Conservation (phyloP, 2,113 vertebrate species). For the Leptodactylus fuscus region DNA sequence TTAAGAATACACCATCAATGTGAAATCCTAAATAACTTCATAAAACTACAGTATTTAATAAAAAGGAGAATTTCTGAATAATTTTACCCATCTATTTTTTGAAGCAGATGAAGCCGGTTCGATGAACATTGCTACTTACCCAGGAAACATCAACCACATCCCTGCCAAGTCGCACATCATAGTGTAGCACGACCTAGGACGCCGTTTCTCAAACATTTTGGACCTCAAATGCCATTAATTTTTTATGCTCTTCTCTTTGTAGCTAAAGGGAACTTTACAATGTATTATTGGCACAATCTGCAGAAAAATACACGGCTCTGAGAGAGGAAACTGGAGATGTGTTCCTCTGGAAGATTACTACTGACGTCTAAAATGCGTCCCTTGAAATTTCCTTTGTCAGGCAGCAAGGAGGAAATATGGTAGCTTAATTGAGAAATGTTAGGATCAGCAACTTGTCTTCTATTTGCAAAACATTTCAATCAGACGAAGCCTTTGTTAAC, state of each 20-base stretch:
- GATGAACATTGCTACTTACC: neutral
- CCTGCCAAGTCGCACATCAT: conserved; percentile 59
- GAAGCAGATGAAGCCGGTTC: no score
- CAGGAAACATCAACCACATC: neutral
- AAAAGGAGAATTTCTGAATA: neutral
- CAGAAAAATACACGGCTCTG: conserved; percentile 5
- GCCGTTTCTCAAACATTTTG: conserved; percentile 62
- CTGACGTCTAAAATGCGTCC: conserved; percentile 45
- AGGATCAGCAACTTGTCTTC: conserved; percentile 57
- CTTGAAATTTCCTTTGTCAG: conserved; percentile 58
- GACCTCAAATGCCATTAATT: conserved; percentile 65
- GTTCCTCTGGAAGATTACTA: conserved; percentile 25
- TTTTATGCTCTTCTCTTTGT: conserved; percentile 63
- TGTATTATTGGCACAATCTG: conserved; percentile 23
- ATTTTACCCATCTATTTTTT: neutral
- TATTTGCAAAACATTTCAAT: conserved; percentile 61
- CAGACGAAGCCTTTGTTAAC: conserved; percentile 54
- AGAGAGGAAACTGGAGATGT: conserved; percentile 10
- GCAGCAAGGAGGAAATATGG: conserved; percentile 34
- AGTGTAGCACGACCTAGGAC: conserved; percentile 60
- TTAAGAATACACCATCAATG: no score
- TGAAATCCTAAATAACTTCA: no score
- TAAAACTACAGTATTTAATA: no score
- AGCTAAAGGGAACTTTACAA: conserved; percentile 29
- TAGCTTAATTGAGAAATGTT: conserved; percentile 58